A percentile compares a stretch with the other conserved stretches of the same genome.
Evolutionary conservation across 2,113 vertebrate genomes (phyloP).

Genomic region (Bothrops jararaca): DNA sequence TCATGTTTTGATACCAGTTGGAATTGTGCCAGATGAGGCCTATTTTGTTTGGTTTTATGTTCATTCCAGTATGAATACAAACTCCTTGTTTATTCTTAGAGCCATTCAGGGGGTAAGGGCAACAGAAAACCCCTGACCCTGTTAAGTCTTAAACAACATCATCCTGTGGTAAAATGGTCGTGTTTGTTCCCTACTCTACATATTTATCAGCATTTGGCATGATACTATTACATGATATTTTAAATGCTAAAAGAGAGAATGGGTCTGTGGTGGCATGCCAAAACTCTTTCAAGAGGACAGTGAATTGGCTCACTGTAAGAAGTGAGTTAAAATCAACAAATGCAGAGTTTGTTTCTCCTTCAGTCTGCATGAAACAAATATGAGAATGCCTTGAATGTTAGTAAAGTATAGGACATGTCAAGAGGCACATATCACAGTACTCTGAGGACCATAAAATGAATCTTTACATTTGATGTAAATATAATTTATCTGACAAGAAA

Average conservation of each 20-base stretch:
- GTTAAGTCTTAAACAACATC: not conserved
- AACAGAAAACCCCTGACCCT: not conserved
- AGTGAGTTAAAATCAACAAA: not conserved
- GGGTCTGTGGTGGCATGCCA: not conserved
- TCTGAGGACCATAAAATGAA: not conserved
- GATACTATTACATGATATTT: not conserved
- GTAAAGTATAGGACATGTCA: constrained; percentile 13
- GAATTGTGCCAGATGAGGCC: not conserved
- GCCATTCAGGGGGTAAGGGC: not conserved
- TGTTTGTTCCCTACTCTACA: not conserved
- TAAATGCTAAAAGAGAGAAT: not conserved
- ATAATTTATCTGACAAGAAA: not conserved
- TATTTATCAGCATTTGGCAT: not conserved
- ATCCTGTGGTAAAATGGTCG: not conserved
- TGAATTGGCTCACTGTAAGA: not conserved
- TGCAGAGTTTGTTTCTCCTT: not conserved
- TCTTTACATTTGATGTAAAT: not conserved
- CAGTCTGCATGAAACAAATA: not conserved
- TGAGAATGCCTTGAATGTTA: not conserved
- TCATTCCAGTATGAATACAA: not conserved
- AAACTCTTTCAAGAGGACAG: not conserved
- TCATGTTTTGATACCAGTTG: not conserved
- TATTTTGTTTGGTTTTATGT: not conserved
- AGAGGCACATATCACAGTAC: not conserved
- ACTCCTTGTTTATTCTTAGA: not conserved